Base-by-base conservation (phyloP, 2,888 invertebrate species). In the Micoletzkya japonica region DNA sequence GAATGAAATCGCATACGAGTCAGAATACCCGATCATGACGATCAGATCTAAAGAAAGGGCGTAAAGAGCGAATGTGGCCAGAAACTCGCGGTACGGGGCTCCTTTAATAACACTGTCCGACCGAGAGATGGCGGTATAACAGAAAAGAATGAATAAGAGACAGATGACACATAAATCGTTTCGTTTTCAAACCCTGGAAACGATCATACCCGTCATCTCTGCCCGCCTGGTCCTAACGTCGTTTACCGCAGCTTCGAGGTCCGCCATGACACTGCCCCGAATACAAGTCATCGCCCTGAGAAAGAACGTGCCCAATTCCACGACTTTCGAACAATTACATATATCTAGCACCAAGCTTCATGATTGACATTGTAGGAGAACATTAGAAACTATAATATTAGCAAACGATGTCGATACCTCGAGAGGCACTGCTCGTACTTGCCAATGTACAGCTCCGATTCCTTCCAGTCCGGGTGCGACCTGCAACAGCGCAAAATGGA, bases 381-480 rank as follows among this genome's bases (percentile, higher is more conserved):
- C n/a, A 6, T 24, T n/a, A 52, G 24, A 6, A 14, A 14, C 10
- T 44, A 44, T 44, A 10, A 10, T 44, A 10, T n/a, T 26, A 30
- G 20, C 26, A 49, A 36, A 14, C 39, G 56, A 44, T 59, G 24
- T n/a, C 7, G 4, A 26, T 39, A 82, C 82, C 77, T 75, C 76
- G 81, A 82, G n/a, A 83, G 70, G 54, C 84, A 84, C 73, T 83
- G 82, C 64, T 84, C 82, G 68, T 80, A 84, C 59, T 82, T 82
- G 26, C 73, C 72, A 26, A 81, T 74, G 63, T 81, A 84, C 1
- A 69, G 14, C 20, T 74, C 76, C 3, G 81, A 74, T 64, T 84
- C 84, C 32, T 77, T 77, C 64, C 84, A 81, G 50, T 84, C 82
- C 1, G 80, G 80, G 76, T 84, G 80, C 7, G 76, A 74, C 39